A percentile compares a stretch with the other conserved stretches of the same genome.
phyloP scores from a whole-genome alignment of 2,797 vertebrate genomes.

The Astyanax mexicanus region DNA sequence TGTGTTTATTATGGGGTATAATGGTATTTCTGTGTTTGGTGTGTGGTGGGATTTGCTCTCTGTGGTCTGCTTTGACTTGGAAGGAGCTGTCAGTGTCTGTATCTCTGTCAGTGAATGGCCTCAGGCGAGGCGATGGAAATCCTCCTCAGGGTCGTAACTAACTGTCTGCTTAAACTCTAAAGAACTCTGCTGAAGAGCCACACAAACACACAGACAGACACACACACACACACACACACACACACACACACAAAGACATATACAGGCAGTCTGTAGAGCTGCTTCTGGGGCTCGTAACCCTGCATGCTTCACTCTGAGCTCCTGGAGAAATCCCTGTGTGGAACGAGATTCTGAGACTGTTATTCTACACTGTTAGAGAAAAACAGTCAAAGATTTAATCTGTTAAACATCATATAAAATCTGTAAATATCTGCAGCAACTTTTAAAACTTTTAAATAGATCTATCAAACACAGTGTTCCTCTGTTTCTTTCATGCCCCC shows the following conservation, averaged over 20 bases:
- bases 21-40: not conserved
- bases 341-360: not conserved
- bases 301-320: not conserved
- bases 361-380: not conserved
- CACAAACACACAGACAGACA: not conserved
- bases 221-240: too few species aligned
- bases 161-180: slow-evolving; percentile 26
- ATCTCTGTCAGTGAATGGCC: not conserved
- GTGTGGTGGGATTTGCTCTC: not conserved
- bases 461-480: too few species aligned
- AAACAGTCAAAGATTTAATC: not conserved
- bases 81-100: not conserved
- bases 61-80: slow-evolving; percentile 11
- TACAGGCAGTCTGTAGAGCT: not conserved
- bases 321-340: not conserved
- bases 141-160: slow-evolving; percentile 12
- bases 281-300: not conserved
- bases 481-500: too few species aligned
- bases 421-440: not conserved
- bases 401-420: not conserved
- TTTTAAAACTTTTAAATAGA: too few species aligned
- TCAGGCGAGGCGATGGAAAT: slow-evolving; percentile 1
- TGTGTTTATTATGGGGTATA: not conserved
- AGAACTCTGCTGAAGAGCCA: not conserved
- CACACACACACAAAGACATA: not conserved